Conservation (phyloP, 1,140 invertebrate species). For the Mya arenaria region DNA sequence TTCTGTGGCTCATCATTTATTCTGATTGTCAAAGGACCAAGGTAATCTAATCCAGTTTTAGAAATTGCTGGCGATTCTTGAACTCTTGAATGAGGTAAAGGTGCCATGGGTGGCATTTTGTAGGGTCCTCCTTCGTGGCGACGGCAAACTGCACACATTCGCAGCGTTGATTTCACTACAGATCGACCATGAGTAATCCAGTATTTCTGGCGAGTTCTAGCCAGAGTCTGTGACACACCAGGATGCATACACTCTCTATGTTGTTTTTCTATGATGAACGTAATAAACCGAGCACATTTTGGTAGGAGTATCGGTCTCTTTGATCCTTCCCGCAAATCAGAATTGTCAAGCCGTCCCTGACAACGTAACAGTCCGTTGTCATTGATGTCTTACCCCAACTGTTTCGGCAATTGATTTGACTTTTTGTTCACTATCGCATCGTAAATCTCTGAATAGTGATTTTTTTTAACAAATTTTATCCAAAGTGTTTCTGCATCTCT, state of each 20-base stretch:
- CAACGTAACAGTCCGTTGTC: neutral
- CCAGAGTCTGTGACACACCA: slow-evolving; percentile 30
- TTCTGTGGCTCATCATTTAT: neutral
- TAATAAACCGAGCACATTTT: neutral
- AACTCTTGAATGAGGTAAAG: slow-evolving; percentile 8
- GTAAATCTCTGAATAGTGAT: neutral
- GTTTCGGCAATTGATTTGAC: neutral
- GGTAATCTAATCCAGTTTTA: slow-evolving; percentile 1
- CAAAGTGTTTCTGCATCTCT: neutral
- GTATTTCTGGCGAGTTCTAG: slow-evolving; percentile 3
- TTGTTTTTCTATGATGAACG: neutral
- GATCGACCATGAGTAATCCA: slow-evolving; percentile 38
- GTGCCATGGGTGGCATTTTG: slow-evolving; percentile 6
- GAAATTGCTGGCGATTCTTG: neutral
- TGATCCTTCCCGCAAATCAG: neutral
- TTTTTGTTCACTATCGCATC: neutral
- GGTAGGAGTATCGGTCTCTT: neutral
- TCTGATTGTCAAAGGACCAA: slow-evolving; percentile 8
- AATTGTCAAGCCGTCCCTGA: neutral
- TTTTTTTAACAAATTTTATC: neutral
- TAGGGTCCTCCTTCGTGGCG: slow-evolving; percentile 6
- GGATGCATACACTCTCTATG: slow-evolving; percentile 15
- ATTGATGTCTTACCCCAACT: slow-evolving; percentile 3
- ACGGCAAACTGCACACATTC: neutral
- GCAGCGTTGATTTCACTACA: neutral